Percentiles rank a stretch among this genome's conserved stretches.
Conservation (phyloP, 2,888 invertebrate species). For the Spisula solida region DNA sequence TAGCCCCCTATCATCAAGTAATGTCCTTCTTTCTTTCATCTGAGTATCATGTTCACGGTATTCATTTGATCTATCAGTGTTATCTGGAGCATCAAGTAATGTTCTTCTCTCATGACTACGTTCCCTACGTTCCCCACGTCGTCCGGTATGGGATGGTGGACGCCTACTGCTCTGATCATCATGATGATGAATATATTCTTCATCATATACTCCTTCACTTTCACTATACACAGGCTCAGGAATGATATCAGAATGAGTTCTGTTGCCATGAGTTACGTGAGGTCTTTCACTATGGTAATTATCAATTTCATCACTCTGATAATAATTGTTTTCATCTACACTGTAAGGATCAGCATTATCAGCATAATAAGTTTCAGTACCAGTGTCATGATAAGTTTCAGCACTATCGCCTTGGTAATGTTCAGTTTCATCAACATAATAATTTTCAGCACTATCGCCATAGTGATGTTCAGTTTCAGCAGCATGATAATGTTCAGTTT, state of each 20-base stretch:
- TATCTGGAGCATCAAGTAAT: neutral
- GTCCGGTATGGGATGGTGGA: neutral
- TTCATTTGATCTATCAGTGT: neutral
- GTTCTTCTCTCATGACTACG: neutral
- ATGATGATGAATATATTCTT: neutral
- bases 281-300: slow-evolving; percentile 6
- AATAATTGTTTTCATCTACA: neutral
- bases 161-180: neutral
- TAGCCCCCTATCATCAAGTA: neutral
- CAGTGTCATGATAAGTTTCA: neutral
- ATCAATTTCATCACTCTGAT: neutral
- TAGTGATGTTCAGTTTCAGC: neutral
- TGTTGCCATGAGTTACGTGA: neutral
- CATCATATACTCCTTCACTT: neutral
- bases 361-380: neutral
- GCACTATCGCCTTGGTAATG: neutral
- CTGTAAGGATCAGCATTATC: neutral
- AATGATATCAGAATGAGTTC: neutral
- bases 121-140: neutral
- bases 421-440: neutral
- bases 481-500: neutral
- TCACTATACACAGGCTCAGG: neutral
- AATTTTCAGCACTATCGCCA: neutral
- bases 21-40: neutral
- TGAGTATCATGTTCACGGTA: neutral